phyloP scores from a whole-genome alignment of 2,888 invertebrate species.

The Empis livida region DNA sequence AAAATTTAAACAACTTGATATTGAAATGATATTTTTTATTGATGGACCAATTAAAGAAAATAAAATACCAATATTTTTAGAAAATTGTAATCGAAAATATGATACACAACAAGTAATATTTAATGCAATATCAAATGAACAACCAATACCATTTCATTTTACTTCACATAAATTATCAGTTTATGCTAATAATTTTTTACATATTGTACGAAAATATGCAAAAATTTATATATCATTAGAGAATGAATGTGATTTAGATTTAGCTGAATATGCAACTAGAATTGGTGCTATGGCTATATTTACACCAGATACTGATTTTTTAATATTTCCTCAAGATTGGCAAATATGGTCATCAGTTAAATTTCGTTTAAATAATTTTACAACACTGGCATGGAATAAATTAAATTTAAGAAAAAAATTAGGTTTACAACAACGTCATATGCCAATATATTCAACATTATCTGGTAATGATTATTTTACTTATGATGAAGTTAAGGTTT shows the following conservation, averaged over 20 bases:
- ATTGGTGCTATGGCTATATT: conserved; percentile 6
- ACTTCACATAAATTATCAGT: conserved; percentile 3
- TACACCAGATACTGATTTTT: conserved; percentile 10
- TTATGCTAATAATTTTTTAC: conserved; percentile 6
- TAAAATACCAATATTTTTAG: conserved; percentile 5
- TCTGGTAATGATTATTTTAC: conserved; percentile 8
- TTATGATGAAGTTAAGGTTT: conserved; percentile 4
- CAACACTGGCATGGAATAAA: conserved; percentile 6
- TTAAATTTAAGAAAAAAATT: conserved; percentile 2
- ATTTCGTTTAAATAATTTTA: conserved; percentile 4
- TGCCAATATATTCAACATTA: conserved; percentile 10
- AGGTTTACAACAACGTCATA: conserved; percentile 7
- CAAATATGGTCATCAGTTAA: conserved; percentile 6
- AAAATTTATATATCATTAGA: conserved; percentile 7
- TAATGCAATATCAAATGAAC: conserved; percentile 3
- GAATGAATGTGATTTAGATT: conserved; percentile 10
- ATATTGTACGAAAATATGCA: conserved; percentile 7
- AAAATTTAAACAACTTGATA: conserved; percentile 5
- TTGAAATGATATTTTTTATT: conserved; percentile 8
- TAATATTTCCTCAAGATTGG: conserved; percentile 10
- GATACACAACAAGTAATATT: conserved; percentile 1
- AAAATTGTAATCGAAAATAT: conserved; percentile 5
- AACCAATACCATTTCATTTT: not conserved
- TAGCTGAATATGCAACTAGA: conserved; percentile 7
- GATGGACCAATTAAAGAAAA: conserved; percentile 10